Percentiles rank a stretch among this genome's conserved stretches.
Conservation (phyloP, 2,888 invertebrate species). For the Galerucella pusilla region DNA sequence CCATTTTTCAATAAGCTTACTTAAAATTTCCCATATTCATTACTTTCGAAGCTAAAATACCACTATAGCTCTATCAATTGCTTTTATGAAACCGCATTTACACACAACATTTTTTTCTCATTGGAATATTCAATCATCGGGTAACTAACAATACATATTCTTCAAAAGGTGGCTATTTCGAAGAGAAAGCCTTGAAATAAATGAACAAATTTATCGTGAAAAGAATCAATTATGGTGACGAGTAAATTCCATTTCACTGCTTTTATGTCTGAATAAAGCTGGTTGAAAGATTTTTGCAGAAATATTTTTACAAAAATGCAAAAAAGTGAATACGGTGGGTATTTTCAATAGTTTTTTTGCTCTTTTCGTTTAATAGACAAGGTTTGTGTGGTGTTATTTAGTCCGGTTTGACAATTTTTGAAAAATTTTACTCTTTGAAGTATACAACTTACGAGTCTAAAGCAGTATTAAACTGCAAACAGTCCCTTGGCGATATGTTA, state of each 20-base stretch:
- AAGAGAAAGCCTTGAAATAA: constrained; percentile 20
- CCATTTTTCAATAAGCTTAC: neutral
- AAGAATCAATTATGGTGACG: constrained; percentile 28
- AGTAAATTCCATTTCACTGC: constrained; percentile 28
- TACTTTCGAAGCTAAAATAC: neutral
- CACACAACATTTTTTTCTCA: constrained; percentile 19
- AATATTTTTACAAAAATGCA: neutral
- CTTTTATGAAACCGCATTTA: neutral
- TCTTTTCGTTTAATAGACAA: neutral
- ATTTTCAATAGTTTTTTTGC: neutral
- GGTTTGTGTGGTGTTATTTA: neutral
- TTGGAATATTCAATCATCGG: constrained; percentile 25
- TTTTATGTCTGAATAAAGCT: constrained; percentile 13
- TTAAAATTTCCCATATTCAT: neutral
- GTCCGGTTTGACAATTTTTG: neutral
- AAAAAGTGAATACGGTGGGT: neutral
- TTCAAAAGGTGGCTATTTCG: constrained; percentile 24
- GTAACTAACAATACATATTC: constrained; percentile 26
- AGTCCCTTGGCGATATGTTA: too few species aligned
- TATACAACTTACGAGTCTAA: too few species aligned
- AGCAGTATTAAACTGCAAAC: too few species aligned
- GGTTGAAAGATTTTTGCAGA: neutral
- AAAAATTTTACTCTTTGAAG: too few species aligned
- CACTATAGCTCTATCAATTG: neutral
- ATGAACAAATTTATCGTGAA: constrained; percentile 32